phyloP scores from a whole-genome alignment of 2,888 invertebrate species.

The Rhogogaster chlorosoma region DNA sequence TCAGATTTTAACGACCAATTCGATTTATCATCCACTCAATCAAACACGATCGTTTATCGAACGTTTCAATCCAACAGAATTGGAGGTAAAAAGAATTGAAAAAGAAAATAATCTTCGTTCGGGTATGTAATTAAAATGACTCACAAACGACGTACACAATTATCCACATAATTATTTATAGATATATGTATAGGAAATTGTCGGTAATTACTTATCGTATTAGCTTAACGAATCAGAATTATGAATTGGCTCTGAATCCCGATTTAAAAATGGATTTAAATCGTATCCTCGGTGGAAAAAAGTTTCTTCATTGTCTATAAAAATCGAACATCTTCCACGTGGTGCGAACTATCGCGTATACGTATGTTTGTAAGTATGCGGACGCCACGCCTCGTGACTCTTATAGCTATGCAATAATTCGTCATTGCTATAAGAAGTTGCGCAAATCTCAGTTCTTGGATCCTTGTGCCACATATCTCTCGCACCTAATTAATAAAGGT shows the following conservation, averaged over 20 bases:
- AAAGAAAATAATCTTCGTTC: not conserved
- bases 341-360: not conserved
- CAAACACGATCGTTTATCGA: not conserved
- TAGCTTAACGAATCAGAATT: not conserved
- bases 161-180: no score
- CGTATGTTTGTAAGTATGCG: not conserved
- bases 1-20: not conserved
- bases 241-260: not conserved
- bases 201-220: not conserved
- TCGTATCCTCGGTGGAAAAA: not conserved
- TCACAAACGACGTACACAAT: not conserved
- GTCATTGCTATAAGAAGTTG: constrained; percentile 30
- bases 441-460: constrained; percentile 10
- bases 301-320: not conserved
- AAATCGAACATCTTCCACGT: not conserved
- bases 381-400: constrained; percentile 33
- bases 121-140: not conserved
- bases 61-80: not conserved
- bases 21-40: not conserved
- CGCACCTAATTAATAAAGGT: no score
- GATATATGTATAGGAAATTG: no score
- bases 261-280: not conserved
- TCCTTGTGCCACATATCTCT: constrained; percentile 37
- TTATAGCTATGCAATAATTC: constrained; percentile 14
- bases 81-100: not conserved